A percentile compares a stretch with the other conserved stretches of the same genome.
Evolutionary conservation across 2,888 invertebrate genomes (phyloP).

Genomic region (Griposia aprilina): DNA sequence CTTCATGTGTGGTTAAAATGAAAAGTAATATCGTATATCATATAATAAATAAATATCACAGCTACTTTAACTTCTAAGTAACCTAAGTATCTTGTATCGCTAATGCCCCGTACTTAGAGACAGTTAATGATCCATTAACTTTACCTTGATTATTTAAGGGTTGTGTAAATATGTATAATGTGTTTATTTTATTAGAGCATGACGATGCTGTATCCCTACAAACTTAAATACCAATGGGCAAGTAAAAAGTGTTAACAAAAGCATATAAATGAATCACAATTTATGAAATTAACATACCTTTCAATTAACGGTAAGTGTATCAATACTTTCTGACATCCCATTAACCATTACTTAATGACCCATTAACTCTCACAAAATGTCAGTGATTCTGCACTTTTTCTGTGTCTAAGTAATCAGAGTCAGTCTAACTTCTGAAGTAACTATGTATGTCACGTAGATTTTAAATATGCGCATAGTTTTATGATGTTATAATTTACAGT

Average conservation of each 20-base stretch:
- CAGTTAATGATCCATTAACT: conserved; percentile 51
- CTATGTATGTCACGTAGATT: conserved; percentile 36
- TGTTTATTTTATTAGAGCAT: conserved; percentile 18
- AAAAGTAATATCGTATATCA: conserved; percentile 57
- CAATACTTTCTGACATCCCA: neutral
- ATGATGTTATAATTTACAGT: conserved; percentile 41
- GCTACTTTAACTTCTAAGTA: conserved; percentile 49
- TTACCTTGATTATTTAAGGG: conserved; percentile 23
- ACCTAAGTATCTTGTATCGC: conserved; percentile 50
- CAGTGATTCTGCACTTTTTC: neutral
- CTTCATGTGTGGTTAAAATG: conserved; percentile 56
- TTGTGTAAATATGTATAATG: conserved; percentile 26
- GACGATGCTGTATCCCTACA: neutral
- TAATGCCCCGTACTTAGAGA: conserved; percentile 36
- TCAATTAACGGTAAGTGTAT: neutral
- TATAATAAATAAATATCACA: conserved; percentile 53
- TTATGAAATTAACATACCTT: neutral
- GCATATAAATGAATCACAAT: neutral
- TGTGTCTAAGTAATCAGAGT: conserved; percentile 5
- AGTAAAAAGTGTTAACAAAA: neutral
- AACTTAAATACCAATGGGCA: neutral
- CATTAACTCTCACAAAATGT: neutral
- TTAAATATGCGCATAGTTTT: conserved; percentile 47
- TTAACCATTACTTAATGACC: neutral
- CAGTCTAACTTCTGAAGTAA: conserved; percentile 17